phyloP scores from a whole-genome alignment of 2,888 invertebrate species.

The Coelinius sp. region DNA sequence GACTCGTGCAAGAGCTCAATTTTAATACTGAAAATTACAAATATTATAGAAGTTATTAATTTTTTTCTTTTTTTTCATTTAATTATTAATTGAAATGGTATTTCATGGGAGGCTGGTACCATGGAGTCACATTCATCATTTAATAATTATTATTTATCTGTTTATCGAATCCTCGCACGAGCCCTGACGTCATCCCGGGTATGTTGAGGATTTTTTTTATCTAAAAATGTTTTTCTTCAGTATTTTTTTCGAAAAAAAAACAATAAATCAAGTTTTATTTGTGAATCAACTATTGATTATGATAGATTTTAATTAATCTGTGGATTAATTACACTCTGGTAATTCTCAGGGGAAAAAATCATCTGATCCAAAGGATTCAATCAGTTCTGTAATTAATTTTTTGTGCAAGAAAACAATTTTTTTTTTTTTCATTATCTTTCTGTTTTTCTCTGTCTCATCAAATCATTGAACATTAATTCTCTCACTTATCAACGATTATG shows the following conservation, averaged over 20 bases:
- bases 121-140: constrained; percentile 42
- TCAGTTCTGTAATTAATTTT: constrained; percentile 9
- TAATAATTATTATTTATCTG: background rate
- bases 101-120: constrained; percentile 55
- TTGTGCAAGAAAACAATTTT: constrained; percentile 4
- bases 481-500: background rate
- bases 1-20: background rate
- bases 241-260: background rate
- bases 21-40: constrained; percentile 1
- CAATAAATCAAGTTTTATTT: background rate
- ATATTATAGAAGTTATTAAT: constrained; percentile 37
- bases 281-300: background rate
- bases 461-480: constrained; percentile 6
- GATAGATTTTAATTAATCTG: background rate
- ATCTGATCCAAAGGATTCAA: background rate
- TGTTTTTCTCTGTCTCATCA: background rate
- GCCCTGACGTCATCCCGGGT: constrained; percentile 26
- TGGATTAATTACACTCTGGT: background rate
- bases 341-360: background rate
- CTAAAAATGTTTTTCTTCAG: background rate
- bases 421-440: background rate
- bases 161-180: background rate
- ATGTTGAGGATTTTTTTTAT: background rate
- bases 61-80: constrained; percentile 43
- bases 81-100: constrained; percentile 22